These are phyloP conservation scores for Drosophila lacicola DNA, from an alignment of 2,888 invertebrate genomes.

Conservation along the genomic window DNA sequence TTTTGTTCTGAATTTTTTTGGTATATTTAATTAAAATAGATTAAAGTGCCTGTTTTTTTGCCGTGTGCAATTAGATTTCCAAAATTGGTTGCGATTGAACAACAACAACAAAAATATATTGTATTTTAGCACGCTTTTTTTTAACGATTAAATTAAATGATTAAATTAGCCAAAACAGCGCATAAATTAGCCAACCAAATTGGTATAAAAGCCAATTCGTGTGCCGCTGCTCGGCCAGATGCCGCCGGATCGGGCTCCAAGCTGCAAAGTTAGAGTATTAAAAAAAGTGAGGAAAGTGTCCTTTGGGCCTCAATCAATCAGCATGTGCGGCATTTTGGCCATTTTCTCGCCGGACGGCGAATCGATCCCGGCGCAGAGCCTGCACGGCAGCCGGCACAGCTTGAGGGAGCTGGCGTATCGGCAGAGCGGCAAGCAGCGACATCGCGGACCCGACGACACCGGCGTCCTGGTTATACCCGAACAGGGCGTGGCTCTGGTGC, in stretches of 20 bases:
- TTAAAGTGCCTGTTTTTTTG: not conserved
- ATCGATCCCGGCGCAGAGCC: constrained; percentile 51
- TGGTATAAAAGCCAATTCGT: constrained; percentile 38
- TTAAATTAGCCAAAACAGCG: constrained; percentile 30
- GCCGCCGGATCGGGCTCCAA: not conserved
- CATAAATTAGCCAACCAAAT: constrained; percentile 19
- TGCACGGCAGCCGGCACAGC: constrained; percentile 57
- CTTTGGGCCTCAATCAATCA: not conserved
- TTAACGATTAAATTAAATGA: constrained; percentile 16
- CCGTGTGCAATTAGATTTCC: not conserved
- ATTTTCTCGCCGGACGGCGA: constrained; percentile 75
- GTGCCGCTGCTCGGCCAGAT: constrained; percentile 17
- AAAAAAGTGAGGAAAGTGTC: no score
- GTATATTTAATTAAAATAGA: not conserved
- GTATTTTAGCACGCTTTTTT: not conserved
- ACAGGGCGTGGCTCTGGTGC: constrained; percentile 79
- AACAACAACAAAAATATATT: not conserved
- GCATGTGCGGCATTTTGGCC: constrained; percentile 83
- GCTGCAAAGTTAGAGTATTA: constrained; percentile 7
- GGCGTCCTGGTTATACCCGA: constrained; percentile 72
- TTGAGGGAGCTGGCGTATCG: constrained; percentile 81
- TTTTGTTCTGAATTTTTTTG: not conserved
- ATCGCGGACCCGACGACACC: constrained; percentile 83
- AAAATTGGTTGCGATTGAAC: constrained; percentile 3
- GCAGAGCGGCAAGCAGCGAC: constrained; percentile 81